Conservation (phyloP, 2,888 invertebrate genomes). For the Pollenia labialis region DNA sequence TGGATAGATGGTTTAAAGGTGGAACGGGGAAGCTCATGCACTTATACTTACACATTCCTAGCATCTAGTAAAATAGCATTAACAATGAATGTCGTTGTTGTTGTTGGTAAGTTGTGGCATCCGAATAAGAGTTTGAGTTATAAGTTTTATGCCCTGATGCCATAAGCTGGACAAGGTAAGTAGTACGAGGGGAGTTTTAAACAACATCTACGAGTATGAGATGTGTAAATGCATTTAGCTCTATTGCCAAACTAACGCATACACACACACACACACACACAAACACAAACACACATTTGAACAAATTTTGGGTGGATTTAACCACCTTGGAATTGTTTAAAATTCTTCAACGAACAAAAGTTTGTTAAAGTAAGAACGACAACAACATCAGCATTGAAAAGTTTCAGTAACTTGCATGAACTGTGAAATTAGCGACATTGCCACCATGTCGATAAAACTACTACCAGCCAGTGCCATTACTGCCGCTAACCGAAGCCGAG, state of each 20-base stretch:
- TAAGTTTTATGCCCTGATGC: slow-evolving; percentile 30
- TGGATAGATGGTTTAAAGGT: background rate
- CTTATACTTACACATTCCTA: slow-evolving; percentile 14
- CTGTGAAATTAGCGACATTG: slow-evolving; percentile 72
- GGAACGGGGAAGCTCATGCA: slow-evolving; percentile 27
- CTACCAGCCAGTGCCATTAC: slow-evolving; percentile 1
- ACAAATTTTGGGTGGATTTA: slow-evolving; percentile 46
- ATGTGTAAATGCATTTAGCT: slow-evolving; percentile 52
- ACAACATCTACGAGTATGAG: slow-evolving; percentile 8
- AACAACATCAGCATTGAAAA: slow-evolving; percentile 25
- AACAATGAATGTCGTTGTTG: slow-evolving; percentile 2
- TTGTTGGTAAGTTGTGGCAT: background rate
- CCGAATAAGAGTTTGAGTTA: slow-evolving; percentile 17
- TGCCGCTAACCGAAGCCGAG: background rate
- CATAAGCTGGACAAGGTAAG: background rate
- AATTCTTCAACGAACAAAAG: slow-evolving; percentile 54
- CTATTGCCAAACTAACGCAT: background rate
- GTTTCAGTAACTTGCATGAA: slow-evolving; percentile 68
- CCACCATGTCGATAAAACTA: slow-evolving; percentile 52
- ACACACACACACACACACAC: background rate
- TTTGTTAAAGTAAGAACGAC: slow-evolving; percentile 27
- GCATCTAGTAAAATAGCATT: slow-evolving; percentile 19
- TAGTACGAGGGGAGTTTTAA: background rate
- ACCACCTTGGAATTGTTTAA: slow-evolving; percentile 51
- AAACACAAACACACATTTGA: background rate